Base-by-base conservation (phyloP, 2,797 vertebrate species). In the Diplodus sargus region DNA sequence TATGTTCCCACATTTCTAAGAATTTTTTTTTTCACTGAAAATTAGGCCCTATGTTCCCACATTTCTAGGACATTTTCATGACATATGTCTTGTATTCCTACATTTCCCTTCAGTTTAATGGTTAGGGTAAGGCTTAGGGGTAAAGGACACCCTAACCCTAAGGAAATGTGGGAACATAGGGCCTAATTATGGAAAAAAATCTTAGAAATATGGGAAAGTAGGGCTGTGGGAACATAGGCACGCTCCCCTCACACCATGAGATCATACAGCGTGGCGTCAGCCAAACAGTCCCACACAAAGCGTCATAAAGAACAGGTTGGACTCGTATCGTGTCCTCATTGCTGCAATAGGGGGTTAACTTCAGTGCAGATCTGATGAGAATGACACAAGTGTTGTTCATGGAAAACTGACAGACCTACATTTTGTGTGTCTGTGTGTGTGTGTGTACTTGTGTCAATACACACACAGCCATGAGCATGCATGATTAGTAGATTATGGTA, bases 281-380 rank as follows among this genome's bases (percentile, higher is more conserved):
- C 43, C 52, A 52, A 25, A 49, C 12, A 23, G 45, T 51, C 53
- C 8, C 34, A 39, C 34, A 10, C 34, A 39, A 9, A 52, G 61
- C 14, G 8, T 64, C 56, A 15, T 74, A 48, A 77, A 56, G 62
- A 88, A 84, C 87, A 86, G 88, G 82, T 86, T 84, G 59, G 56
- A 86, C 86, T 78, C 66, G 72, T 79, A 68, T 7, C 13, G 6
- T 22, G 28, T 79, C 34, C n/a, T 70, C 51, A 83, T 34, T 77
- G 57, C 22, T 56, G 28, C 34, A 56, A 78, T 73, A 61, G 39
- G 52, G 54, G 62, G 75, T 76, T 28, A 39, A 65, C 47, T 42
- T 60, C 30, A 23, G 73, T 70, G 56, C 70, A 45, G 45, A 61
- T 78, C 34, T 54, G 64, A 70, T 51, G 17, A 53, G 47, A 75